Conservation (phyloP, 2,113 vertebrate genomes). For the Tursiops truncatus region DNA sequence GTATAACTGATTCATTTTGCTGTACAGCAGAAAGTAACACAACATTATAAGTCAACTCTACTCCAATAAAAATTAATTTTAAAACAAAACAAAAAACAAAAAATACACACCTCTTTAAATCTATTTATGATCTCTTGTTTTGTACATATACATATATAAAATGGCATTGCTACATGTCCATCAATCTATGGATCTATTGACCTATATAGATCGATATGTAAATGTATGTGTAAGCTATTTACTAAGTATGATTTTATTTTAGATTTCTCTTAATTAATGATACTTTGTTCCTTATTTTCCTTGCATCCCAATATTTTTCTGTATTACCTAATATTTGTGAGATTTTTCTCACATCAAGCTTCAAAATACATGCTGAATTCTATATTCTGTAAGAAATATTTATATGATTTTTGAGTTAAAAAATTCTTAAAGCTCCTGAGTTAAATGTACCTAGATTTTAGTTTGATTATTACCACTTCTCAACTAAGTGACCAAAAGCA, state of each 20-base stretch:
- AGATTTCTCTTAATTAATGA: neutral
- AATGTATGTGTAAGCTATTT: neutral
- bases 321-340: neutral
- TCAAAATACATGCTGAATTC: neutral
- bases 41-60: too few relatives aligned
- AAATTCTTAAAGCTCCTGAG: neutral
- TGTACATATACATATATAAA: neutral
- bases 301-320: neutral
- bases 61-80: too few relatives aligned
- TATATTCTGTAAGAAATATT: neutral
- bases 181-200: neutral
- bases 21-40: too few relatives aligned
- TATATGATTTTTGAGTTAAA: neutral
- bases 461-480: neutral
- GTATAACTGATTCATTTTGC: too few relatives aligned
- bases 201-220: neutral
- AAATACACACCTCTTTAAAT: neutral
- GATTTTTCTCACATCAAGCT: neutral
- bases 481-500: neutral
- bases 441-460: neutral
- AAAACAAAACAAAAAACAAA: too few relatives aligned
- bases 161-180: neutral
- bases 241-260: neutral
- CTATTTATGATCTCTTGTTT: neutral
- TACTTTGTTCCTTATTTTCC: neutral